phyloP scores from a whole-genome alignment of 2,113 vertebrate genomes.

The Tringa solitaria region DNA sequence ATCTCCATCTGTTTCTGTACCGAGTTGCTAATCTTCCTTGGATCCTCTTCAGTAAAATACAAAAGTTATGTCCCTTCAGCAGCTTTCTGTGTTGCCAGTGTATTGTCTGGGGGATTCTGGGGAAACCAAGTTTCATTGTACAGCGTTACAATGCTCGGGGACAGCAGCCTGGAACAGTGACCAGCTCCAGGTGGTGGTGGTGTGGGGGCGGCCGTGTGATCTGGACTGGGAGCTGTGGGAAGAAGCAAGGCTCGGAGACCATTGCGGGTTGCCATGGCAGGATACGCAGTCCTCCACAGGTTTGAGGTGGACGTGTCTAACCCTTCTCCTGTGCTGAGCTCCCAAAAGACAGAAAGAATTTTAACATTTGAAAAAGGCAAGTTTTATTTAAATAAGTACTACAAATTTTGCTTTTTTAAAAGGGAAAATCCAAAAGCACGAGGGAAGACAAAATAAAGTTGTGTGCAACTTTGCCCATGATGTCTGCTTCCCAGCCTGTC shows the following conservation, averaged over 20 bases:
- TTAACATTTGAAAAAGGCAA: not conserved
- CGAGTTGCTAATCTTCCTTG: not conserved
- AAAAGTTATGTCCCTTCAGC: not conserved
- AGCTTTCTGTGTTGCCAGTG: not conserved
- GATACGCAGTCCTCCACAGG: not conserved
- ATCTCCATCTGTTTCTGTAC: not conserved
- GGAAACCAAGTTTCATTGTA: not conserved
- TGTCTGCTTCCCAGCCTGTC: not conserved
- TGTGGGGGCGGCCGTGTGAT: not conserved
- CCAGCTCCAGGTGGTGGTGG: not conserved
- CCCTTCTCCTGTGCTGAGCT: not conserved
- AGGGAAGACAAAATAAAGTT: not conserved
- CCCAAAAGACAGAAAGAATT: not conserved
- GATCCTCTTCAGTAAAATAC: not conserved
- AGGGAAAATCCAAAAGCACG: not conserved
- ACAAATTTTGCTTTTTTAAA: not conserved
- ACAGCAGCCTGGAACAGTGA: fast-evolving
- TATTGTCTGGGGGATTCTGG: not conserved
- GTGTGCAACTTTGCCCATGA: fast-evolving
- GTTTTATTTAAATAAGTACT: not conserved
- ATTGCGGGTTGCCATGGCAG: not conserved
- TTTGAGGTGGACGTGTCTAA: not conserved
- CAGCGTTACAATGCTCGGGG: not conserved
- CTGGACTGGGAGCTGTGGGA: not conserved
- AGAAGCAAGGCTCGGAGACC: not conserved